Evolutionary conservation across 1,140 invertebrate species (phyloP).

Genomic region (Hyles euphorbiae): DNA sequence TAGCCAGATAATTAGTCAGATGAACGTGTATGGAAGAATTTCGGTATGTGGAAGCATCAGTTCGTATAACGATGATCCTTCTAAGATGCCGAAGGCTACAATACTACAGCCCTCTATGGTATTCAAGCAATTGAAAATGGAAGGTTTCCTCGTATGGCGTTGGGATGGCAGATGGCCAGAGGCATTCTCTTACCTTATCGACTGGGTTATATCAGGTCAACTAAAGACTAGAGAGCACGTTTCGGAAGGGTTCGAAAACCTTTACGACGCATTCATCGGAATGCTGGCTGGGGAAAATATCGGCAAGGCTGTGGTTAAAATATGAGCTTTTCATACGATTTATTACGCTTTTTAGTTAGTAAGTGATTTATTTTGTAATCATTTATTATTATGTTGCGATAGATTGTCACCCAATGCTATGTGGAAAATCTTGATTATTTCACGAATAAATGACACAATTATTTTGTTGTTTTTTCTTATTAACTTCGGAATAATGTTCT

Average conservation of each 20-base stretch:
- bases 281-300: slow-evolving; percentile 75
- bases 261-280: slow-evolving; percentile 75
- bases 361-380: not conserved
- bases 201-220: slow-evolving; percentile 74
- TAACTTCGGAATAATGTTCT: no score
- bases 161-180: slow-evolving; percentile 42
- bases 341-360: not conserved
- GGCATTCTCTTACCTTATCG: slow-evolving; percentile 53
- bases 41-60: slow-evolving; percentile 79
- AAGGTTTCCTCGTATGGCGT: slow-evolving; percentile 62
- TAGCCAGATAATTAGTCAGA: slow-evolving; percentile 76
- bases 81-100: slow-evolving; percentile 42
- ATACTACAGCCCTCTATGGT: slow-evolving; percentile 72
- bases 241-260: slow-evolving; percentile 76
- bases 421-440: no score
- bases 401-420: no score
- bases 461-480: no score
- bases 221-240: slow-evolving; percentile 73
- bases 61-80: slow-evolving; percentile 58
- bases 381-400: no score
- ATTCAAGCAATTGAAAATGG: slow-evolving; percentile 66
- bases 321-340: slow-evolving; percentile 23
- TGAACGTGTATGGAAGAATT: slow-evolving; percentile 77
- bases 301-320: slow-evolving; percentile 77
- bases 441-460: no score